Percentiles rank a stretch among this genome's conserved stretches.
These are phyloP conservation scores for Phasianus colchicus DNA, from an alignment of 2,113 vertebrate species.

Conservation along the genomic window DNA sequence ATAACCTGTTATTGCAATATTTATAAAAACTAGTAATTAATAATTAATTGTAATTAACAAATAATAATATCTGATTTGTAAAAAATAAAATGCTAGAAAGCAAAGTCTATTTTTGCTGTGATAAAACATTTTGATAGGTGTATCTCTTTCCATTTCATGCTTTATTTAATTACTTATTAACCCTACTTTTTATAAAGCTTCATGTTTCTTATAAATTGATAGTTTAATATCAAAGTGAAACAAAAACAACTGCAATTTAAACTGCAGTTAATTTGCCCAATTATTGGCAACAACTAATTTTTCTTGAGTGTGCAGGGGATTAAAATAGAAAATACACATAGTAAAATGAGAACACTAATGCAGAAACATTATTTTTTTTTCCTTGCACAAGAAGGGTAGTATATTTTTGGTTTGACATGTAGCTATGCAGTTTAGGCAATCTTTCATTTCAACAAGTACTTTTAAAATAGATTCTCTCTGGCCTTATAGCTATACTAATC, in stretches of 20 bases:
- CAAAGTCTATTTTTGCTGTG: not conserved
- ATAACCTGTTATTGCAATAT: not conserved
- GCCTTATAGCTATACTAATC: not conserved
- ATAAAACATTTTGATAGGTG: not conserved
- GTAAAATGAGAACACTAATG: not conserved
- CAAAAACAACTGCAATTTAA: not conserved
- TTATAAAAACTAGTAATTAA: not conserved
- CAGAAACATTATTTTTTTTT: not conserved
- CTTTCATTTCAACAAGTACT: not conserved
- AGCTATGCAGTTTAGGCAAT: not conserved
- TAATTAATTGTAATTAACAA: not conserved
- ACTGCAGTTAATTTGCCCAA: not conserved
- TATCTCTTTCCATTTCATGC: not conserved
- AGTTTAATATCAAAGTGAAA: not conserved
- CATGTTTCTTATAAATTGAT: not conserved
- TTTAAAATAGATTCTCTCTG: not conserved
- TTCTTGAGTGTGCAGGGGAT: not conserved
- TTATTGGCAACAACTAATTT: not conserved
- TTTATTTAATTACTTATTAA: not conserved
- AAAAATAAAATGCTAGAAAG: not conserved
- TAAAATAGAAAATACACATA: not conserved
- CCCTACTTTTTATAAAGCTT: constrained; percentile 3
- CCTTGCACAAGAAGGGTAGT: not conserved
- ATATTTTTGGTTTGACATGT: not conserved
- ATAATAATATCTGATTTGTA: not conserved